Evolutionary conservation across 2,888 invertebrate species (phyloP).

Genomic region (Cheilosia vulpina): DNA sequence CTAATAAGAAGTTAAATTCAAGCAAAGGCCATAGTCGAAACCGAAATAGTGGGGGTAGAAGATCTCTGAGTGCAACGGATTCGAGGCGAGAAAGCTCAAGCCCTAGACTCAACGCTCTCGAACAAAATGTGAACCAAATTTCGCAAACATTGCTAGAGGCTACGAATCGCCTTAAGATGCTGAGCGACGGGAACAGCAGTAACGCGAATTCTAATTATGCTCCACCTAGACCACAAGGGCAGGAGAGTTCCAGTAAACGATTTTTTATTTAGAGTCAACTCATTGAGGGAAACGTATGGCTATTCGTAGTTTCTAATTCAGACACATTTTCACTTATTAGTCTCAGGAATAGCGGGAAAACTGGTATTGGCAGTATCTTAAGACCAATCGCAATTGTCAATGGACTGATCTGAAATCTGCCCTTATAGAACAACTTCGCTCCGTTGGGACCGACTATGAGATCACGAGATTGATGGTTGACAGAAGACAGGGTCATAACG

Average conservation of each 20-base stretch:
- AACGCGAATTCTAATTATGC: too few relatives aligned
- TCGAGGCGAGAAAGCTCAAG: background rate
- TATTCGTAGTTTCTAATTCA: too few relatives aligned
- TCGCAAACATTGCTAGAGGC: background rate
- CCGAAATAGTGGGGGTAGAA: background rate
- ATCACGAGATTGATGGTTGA: background rate
- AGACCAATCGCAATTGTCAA: background rate
- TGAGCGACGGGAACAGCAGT: too few relatives aligned
- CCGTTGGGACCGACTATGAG: conserved; percentile 5
- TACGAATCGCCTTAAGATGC: background rate
- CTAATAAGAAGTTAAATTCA: background rate
- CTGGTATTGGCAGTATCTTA: background rate
- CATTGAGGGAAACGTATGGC: too few relatives aligned
- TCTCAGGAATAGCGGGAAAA: background rate
- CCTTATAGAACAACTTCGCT: conserved; percentile 3
- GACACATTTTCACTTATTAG: conserved; percentile 1
- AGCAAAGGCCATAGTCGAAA: background rate
- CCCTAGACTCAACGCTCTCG: background rate
- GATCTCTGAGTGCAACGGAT: background rate
- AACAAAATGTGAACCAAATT: background rate
- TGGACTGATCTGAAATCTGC: background rate
- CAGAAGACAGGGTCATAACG: background rate
- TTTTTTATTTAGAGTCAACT: too few relatives aligned
- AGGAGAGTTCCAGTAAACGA: background rate
- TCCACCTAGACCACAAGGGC: background rate